Percentiles rank a stretch among this genome's conserved stretches.
Evolutionary conservation across 2,797 vertebrate genomes (phyloP).

Genomic region (Danio albolineatus): DNA sequence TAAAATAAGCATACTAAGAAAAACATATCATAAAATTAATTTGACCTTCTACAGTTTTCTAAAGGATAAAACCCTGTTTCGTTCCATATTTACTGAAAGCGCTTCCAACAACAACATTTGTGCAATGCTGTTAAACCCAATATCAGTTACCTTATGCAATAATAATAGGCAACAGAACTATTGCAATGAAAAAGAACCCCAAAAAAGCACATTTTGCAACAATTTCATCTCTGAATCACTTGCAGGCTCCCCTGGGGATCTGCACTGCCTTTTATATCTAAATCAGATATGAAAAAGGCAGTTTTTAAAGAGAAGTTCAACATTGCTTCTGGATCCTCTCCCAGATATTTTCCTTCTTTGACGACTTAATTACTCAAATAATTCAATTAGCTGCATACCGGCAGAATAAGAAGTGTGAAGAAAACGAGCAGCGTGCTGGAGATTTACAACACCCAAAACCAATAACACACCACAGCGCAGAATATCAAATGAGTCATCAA

Average conservation of each 20-base stretch:
- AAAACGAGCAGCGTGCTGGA: slow-evolving; percentile 14
- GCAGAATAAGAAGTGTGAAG: slow-evolving; percentile 25
- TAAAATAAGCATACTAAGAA: background rate
- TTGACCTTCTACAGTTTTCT: background rate
- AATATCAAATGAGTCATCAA: background rate
- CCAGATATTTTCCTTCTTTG: slow-evolving; percentile 47
- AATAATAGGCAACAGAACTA: slow-evolving; percentile 8
- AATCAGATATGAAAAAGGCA: slow-evolving; percentile 32
- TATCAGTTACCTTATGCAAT: background rate
- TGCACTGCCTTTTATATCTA: slow-evolving; percentile 20
- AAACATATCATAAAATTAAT: background rate
- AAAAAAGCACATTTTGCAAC: slow-evolving; percentile 21
- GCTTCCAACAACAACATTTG: slow-evolving; percentile 11
- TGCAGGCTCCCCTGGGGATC: background rate
- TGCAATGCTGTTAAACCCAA: background rate
- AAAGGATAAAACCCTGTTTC: background rate
- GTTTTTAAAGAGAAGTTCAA: slow-evolving; percentile 44
- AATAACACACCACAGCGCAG: background rate
- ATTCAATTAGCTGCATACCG: slow-evolving; percentile 54
- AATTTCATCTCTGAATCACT: background rate
- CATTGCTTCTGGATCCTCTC: slow-evolving; percentile 54
- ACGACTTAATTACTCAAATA: slow-evolving; percentile 53
- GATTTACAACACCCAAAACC: slow-evolving; percentile 5
- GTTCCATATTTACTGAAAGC: background rate
- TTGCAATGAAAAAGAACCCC: background rate